Evolutionary conservation across 2,113 vertebrate species (phyloP).

Genomic region (Actinemys pallida): DNA sequence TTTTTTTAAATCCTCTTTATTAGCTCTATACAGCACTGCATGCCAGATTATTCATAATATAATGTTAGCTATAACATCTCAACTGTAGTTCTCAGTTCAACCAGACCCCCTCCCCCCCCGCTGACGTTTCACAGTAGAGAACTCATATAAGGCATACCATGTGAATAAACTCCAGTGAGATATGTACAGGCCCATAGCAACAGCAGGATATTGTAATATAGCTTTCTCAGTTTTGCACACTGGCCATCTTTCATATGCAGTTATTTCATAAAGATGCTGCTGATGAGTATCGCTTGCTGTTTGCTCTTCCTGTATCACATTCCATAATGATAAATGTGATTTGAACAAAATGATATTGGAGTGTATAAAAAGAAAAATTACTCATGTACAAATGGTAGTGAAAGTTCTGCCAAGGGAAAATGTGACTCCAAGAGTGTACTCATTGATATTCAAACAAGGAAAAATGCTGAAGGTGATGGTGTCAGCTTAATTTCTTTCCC

Average conservation of each 20-base stretch:
- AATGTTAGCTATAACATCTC: not conserved
- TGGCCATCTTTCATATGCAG: slow-evolving; percentile 10
- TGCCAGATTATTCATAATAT: not conserved
- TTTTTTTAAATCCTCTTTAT: not conserved
- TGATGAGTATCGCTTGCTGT: slow-evolving; percentile 30
- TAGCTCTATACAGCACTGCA: not conserved
- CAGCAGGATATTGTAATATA: slow-evolving; percentile 20
- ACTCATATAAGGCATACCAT: accelerated
- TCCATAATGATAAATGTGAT: slow-evolving; percentile 65
- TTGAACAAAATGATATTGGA: slow-evolving; percentile 52
- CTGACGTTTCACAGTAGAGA: not conserved
- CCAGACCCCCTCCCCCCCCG: not conserved
- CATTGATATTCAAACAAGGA: slow-evolving; percentile 54
- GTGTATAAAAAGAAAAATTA: slow-evolving; percentile 67
- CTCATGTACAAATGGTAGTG: slow-evolving; percentile 55
- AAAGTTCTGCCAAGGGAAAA: slow-evolving; percentile 58
- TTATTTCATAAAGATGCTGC: slow-evolving; percentile 15
- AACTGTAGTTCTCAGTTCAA: not conserved
- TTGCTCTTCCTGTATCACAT: slow-evolving; percentile 30
- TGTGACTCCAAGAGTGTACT: slow-evolving; percentile 13
- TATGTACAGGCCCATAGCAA: not conserved
- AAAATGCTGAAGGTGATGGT: slow-evolving; percentile 11
- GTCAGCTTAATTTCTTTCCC: slow-evolving; percentile 36
- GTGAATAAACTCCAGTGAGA: not conserved
- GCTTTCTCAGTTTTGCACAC: not conserved